Evolutionary conservation across 30 jellyfish, hydroid and myxozoan species (phyloP).

Genomic region (Aurelia aurita): DNA sequence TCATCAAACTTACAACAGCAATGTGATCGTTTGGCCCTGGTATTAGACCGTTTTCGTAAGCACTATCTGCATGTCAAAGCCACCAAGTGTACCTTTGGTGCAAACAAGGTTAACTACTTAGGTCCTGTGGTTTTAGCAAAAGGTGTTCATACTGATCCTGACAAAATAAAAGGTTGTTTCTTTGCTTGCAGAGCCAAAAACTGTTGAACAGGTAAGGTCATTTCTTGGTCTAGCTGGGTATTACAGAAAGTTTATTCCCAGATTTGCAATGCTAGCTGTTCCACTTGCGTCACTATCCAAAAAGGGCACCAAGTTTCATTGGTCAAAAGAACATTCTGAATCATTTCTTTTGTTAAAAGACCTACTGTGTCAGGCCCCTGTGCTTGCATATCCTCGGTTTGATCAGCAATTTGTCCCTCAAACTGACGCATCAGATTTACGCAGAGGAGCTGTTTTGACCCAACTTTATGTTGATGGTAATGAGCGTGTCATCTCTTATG

Average conservation of each 20-base stretch:
- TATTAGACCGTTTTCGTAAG: slow-evolving; percentile 34
- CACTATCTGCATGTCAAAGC: slow-evolving; percentile 43
- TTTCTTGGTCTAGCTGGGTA: slow-evolving; percentile 70
- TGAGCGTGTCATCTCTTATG: slow-evolving; percentile 45
- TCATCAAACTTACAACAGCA: slow-evolving; percentile 28
- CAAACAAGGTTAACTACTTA: slow-evolving; percentile 35
- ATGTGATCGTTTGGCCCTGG: slow-evolving; percentile 34
- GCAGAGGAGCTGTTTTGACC: slow-evolving; percentile 62
- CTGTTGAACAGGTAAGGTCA: slow-evolving; percentile 43
- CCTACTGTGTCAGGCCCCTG: slow-evolving; percentile 44
- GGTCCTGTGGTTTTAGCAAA: slow-evolving; percentile 20
- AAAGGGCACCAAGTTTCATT: slow-evolving; percentile 22
- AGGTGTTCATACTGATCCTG: slow-evolving; percentile 46
- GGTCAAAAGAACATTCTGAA: slow-evolving; percentile 24
- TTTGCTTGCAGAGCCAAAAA: slow-evolving; percentile 13
- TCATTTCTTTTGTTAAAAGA: slow-evolving; percentile 10
- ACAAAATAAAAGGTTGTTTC: slow-evolving; percentile 43
- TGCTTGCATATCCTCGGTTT: slow-evolving; percentile 46
- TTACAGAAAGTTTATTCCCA: slow-evolving; percentile 52
- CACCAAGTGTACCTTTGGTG: slow-evolving; percentile 59
- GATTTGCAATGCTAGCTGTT: slow-evolving; percentile 31
- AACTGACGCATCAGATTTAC: slow-evolving; percentile 60
- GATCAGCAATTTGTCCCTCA: slow-evolving; percentile 44
- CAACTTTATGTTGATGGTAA: slow-evolving; percentile 13
- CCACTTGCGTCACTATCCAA: slow-evolving; percentile 38